phyloP scores from a whole-genome alignment of 1,140 invertebrate species.

The Drosophila subobscura region DNA sequence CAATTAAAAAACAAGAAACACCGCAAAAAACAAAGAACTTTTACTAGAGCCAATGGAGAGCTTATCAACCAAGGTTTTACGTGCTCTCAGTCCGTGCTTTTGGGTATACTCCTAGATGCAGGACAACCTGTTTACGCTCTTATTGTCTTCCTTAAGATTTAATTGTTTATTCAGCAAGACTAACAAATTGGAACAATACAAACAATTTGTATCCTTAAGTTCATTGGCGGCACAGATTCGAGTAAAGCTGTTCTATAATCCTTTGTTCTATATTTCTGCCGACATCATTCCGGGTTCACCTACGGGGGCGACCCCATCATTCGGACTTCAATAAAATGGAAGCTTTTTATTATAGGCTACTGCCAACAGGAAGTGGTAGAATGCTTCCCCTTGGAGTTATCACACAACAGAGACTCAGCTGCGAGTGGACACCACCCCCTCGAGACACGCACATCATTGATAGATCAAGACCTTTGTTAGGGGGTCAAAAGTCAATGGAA shows the following conservation, averaged over 20 bases:
- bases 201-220: too few species aligned
- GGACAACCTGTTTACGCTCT: too few species aligned
- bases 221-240: too few species aligned
- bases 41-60: constrained; percentile 13
- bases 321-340: constrained; percentile 22
- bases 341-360: constrained; percentile 3
- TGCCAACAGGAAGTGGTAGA: constrained; percentile 4
- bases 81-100: too few species aligned
- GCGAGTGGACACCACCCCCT: constrained; percentile 3
- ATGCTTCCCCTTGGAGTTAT: background rate
- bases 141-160: too few species aligned
- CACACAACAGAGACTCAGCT: too few species aligned
- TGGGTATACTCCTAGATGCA: too few species aligned
- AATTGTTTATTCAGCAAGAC: too few species aligned
- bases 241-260: too few species aligned
- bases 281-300: constrained; percentile 22
- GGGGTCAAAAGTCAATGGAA: too few species aligned
- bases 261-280: too few species aligned
- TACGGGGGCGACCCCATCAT: constrained; percentile 10
- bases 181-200: too few species aligned
- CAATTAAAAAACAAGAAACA: constrained; percentile 30
- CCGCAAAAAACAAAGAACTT: constrained; percentile 27
- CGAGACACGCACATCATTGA: constrained; percentile 5
- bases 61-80: background rate
- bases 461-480: background rate